These are phyloP conservation scores for Neostethus bicornis DNA, from an alignment of 2,797 vertebrate species.

Conservation along the genomic window DNA sequence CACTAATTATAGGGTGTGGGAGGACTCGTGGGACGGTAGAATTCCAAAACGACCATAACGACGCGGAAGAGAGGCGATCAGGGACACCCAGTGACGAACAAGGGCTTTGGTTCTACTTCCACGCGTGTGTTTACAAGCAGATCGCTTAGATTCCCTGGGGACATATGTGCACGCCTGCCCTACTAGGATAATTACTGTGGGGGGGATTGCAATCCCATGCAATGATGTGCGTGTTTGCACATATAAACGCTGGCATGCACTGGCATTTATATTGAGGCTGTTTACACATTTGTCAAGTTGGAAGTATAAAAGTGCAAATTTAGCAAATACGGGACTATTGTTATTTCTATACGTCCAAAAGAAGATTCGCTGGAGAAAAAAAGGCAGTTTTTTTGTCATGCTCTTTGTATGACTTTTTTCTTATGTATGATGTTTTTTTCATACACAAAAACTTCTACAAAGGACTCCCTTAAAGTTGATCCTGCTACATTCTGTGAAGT, in stretches of 20 bases:
- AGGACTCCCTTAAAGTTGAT: too few species aligned
- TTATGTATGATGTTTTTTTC: too few species aligned
- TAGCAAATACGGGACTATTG: too few species aligned
- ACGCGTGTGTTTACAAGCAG: slow-evolving; percentile 63
- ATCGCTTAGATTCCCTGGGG: slow-evolving; percentile 62
- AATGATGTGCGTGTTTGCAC: slow-evolving; percentile 28
- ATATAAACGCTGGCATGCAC: slow-evolving; percentile 20
- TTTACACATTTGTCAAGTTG: too few species aligned
- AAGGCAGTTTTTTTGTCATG: too few species aligned
- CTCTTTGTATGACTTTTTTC: too few species aligned
- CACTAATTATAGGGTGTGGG: slow-evolving; percentile 78
- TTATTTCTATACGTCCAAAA: too few species aligned
- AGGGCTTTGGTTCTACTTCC: slow-evolving; percentile 68
- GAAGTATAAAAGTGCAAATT: too few species aligned
- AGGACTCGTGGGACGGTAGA: slow-evolving; percentile 67
- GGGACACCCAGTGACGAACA: slow-evolving; percentile 76
- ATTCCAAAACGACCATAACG: slow-evolving; percentile 69
- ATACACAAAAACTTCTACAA: too few species aligned
- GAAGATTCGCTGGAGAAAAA: too few species aligned
- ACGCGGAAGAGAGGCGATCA: slow-evolving; percentile 59
- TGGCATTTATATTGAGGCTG: slow-evolving; percentile 24
- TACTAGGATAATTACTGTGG: slow-evolving; percentile 66
- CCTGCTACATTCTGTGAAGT: too few species aligned
- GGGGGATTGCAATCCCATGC: slow-evolving; percentile 47
- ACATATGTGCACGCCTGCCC: slow-evolving; percentile 72